A percentile compares a stretch with the other conserved stretches of the same genome.
Evolutionary conservation across 2,797 vertebrate species (phyloP).

Genomic region (Lophura swinhoii): DNA sequence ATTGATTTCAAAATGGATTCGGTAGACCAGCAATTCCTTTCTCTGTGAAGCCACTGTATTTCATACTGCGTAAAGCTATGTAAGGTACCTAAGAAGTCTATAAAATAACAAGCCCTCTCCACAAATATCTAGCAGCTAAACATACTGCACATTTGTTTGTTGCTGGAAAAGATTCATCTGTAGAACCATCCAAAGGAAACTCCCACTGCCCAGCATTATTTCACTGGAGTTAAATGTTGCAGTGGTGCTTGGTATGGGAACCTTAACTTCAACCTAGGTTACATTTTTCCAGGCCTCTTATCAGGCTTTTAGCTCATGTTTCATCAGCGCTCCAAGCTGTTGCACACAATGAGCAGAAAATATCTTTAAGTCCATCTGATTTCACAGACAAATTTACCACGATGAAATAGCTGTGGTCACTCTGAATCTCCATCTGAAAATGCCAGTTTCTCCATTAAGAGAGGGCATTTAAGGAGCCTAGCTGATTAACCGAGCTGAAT

Average conservation of each 20-base stretch:
- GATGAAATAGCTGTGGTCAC: neutral
- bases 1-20: neutral
- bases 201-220: neutral
- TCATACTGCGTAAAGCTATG: neutral
- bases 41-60: neutral
- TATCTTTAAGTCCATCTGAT: neutral
- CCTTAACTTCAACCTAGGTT: neutral
- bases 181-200: neutral
- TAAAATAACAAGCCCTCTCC: neutral
- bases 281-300: neutral
- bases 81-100: neutral
- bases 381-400: neutral
- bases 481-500: neutral
- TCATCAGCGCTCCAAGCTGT: neutral
- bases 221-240: neutral
- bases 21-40: neutral
- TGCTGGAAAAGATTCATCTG: neutral
- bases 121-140: neutral
- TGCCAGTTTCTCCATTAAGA: neutral
- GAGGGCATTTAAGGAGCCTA: neutral
- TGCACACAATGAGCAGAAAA: neutral
- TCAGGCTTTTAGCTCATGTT: neutral
- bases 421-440: neutral
- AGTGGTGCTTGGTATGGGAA: neutral
- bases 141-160: accelerated